phyloP scores from a whole-genome alignment of 1,140 invertebrate species.

The Idris sp. region DNA sequence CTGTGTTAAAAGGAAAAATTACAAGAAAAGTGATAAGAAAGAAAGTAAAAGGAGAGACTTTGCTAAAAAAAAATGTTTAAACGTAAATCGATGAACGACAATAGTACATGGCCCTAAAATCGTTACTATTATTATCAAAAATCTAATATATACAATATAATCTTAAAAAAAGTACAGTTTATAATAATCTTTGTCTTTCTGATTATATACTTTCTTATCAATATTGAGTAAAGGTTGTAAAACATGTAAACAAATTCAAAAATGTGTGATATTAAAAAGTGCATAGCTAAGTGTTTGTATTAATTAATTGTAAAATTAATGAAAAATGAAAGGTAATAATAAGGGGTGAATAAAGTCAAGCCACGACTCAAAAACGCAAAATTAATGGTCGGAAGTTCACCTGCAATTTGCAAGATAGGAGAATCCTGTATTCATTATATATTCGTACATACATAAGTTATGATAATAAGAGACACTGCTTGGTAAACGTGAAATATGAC shows the following conservation, averaged over 20 bases:
- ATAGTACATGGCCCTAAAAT: slow-evolving; percentile 33
- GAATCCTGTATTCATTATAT: no score
- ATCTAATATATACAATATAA: no score
- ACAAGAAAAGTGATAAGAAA: slow-evolving; percentile 19
- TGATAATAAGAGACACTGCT: no score
- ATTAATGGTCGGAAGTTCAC: slow-evolving; percentile 36
- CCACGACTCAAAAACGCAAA: slow-evolving; percentile 13
- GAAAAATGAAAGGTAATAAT: slow-evolving; percentile 19
- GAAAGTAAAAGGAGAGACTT: slow-evolving; percentile 20
- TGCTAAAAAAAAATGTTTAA: slow-evolving; percentile 24
- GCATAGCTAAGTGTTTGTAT: slow-evolving; percentile 11
- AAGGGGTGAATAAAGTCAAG: slow-evolving; percentile 21
- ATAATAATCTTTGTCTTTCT: no score
- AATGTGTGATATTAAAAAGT: slow-evolving; percentile 1
- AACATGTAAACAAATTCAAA: slow-evolving; percentile 14
- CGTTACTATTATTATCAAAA: slow-evolving; percentile 18
- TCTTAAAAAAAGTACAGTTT: no score
- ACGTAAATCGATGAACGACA: slow-evolving; percentile 35
- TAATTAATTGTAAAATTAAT: slow-evolving; percentile 30
- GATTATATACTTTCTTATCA: no score
- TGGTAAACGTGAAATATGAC: no score
- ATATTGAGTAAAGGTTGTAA: no score
- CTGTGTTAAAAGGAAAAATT: no score
- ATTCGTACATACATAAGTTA: no score
- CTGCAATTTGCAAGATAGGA: slow-evolving; percentile 44